phyloP scores from a whole-genome alignment of 2,113 vertebrate genomes.

The Coreoperca whiteheadi region DNA sequence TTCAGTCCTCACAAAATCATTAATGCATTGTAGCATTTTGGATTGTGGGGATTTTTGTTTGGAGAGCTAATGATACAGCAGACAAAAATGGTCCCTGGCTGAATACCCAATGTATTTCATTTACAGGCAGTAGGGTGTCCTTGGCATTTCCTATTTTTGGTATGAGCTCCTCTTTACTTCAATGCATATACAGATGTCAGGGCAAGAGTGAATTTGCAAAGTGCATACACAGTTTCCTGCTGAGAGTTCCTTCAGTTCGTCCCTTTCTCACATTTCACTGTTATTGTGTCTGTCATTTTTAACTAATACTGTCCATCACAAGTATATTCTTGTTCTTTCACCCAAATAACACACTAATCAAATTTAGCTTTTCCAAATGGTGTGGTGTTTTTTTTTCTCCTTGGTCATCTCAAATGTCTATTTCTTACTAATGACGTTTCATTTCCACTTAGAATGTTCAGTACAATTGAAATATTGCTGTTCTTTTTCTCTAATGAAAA shows the following conservation, averaged over 20 bases:
- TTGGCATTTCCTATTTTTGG: conserved; percentile 85
- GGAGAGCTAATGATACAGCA: conserved; percentile 71
- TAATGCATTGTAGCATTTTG: conserved; percentile 51
- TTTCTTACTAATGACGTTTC: conserved; percentile 40
- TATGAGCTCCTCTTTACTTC: conserved; percentile 83
- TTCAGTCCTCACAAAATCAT: conserved; percentile 46
- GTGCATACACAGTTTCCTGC: conserved; percentile 69
- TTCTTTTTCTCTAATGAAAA: conserved; percentile 10
- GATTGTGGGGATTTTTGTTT: conserved; percentile 64
- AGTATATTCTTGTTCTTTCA: conserved; percentile 41
- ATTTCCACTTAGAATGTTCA: conserved; percentile 13
- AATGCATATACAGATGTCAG: conserved; percentile 77
- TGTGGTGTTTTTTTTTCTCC: conserved; percentile 50
- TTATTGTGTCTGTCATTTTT: conserved; percentile 50
- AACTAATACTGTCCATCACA: conserved; percentile 58
- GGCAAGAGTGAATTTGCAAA: conserved; percentile 77
- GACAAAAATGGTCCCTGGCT: conserved; percentile 76
- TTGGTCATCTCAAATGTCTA: conserved; percentile 37
- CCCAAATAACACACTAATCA: conserved; percentile 73
- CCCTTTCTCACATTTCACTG: conserved; percentile 64
- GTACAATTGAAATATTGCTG: conserved; percentile 14
- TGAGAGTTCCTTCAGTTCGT: conserved; percentile 65
- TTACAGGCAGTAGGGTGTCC: conserved; percentile 85
- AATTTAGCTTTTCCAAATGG: conserved; percentile 49
- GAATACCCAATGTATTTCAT: conserved; percentile 82